Percentiles rank a stretch among this genome's conserved stretches.
These are phyloP conservation scores for Phymorhynchus buccinoides DNA, from an alignment of 1,140 invertebrate species.

Conservation along the genomic window DNA sequence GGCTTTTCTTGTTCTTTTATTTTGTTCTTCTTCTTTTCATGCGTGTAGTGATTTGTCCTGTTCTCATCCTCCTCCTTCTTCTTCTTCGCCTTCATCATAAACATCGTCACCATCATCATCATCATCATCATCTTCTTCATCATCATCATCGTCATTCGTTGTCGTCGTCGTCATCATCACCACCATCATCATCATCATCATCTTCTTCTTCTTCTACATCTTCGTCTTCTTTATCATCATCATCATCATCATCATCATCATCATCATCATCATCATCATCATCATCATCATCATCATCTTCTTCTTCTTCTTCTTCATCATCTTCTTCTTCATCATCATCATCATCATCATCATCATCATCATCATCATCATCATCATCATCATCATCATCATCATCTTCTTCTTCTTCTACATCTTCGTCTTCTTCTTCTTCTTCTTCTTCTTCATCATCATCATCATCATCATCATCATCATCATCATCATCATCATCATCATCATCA, in stretches of 20 bases:
- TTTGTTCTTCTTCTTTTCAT: too few species aligned
- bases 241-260: conserved; percentile 36
- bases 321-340: conserved; percentile 2
- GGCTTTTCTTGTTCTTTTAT: too few species aligned
- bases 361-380: conserved; percentile 31
- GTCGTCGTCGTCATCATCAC: neutral
- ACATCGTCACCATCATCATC: neutral
- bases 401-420: too few species aligned
- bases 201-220: conserved; percentile 12
- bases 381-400: neutral
- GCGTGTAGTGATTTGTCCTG: too few species aligned
- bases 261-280: conserved; percentile 35
- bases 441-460: conserved; percentile 13
- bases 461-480: conserved; percentile 37
- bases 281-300: conserved; percentile 34
- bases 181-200: neutral
- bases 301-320: too few species aligned
- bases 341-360: conserved; percentile 1
- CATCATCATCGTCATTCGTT: too few species aligned
- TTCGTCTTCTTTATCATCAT: conserved; percentile 25
- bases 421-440: too few species aligned
- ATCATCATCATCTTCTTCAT: neutral
- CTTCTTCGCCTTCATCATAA: too few species aligned
- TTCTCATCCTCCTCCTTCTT: neutral
- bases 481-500: conserved; percentile 34